Evolutionary conservation across 2,888 invertebrate genomes (phyloP).

Genomic region (Actias luna): DNA sequence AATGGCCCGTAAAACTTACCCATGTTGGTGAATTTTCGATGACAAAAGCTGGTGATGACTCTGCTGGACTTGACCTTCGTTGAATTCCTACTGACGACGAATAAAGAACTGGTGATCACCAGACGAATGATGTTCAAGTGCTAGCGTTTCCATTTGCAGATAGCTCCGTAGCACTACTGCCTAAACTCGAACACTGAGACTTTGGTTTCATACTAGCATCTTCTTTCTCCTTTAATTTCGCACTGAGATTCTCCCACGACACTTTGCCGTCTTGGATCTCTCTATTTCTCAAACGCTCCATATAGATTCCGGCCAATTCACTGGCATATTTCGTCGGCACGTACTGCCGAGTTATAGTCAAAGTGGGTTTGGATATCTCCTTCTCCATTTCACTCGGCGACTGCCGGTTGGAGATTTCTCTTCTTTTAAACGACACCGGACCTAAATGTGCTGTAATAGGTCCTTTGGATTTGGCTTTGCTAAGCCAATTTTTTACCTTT

Average conservation of each 20-base stretch:
- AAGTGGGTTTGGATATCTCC: constrained; percentile 19
- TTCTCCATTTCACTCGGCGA: constrained; percentile 19
- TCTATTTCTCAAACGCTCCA: constrained; percentile 26
- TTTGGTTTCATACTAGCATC: constrained; percentile 14
- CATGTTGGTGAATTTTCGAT: too few species aligned
- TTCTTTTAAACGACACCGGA: constrained; percentile 42
- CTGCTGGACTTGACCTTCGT: too few species aligned
- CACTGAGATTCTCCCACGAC: constrained; percentile 34
- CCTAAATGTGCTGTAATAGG: constrained; percentile 28
- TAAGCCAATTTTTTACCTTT: constrained; percentile 49
- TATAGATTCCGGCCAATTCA: constrained; percentile 39
- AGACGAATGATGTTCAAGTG: too few species aligned
- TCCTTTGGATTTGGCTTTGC: constrained; percentile 22
- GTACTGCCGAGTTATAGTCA: constrained; percentile 23
- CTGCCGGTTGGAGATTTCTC: constrained; percentile 25
- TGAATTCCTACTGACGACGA: too few species aligned
- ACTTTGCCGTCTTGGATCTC: constrained; percentile 19
- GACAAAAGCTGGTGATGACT: too few species aligned
- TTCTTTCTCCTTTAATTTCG: constrained; percentile 38
- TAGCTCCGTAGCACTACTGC: background rate
- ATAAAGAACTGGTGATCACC: too few species aligned
- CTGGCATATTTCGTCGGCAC: constrained; percentile 41
- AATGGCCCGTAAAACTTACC: too few species aligned
- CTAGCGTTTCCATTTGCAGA: background rate
- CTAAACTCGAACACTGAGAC: background rate